Evolutionary conservation across 1,140 invertebrate species (phyloP), one percentile per base, ranked within the genome.

Genomic region (Plectrocnemia conspersa): DNA sequence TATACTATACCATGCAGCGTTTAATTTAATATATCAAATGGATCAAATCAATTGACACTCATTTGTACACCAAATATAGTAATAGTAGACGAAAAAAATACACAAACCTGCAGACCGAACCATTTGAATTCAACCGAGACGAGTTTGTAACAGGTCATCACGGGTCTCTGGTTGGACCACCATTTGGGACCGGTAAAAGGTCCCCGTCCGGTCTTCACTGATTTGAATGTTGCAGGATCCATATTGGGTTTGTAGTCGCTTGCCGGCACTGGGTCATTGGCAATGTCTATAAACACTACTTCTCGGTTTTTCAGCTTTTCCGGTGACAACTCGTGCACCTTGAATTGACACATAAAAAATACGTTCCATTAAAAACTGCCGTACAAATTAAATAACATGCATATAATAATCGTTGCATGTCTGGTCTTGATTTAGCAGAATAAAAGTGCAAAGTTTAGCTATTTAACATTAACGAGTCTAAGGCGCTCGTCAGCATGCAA

Each of bases 131-230:
- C 91, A 55, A 91, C 89, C 41, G 92, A 94, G 46, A 99, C 96
- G 54, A 99, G 76, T 76, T 99, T 99, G 73, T 99, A 99, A 71
- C 91, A 95, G 16, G 93, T 97, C 96, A 99, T 99, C 22, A 97
- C 89, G 13, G 96, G 96, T 40, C 86, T 74, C 5, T 85, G 80
- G 25, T 79, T 79, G 45, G 85, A 80, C 72, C 83, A 85, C 93
- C 94, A 97, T 27, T 86, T 79, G 54, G 82, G 76, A 1, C 86
- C 85, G 47, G 78, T 72, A 29, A 99, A 79, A 16, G 94, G 95
- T 11, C 97, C 97, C 64, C 97, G 82, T 32, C 91, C 92, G 21
- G 95, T 97, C 78, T 97, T 98, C 63, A 81, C 70, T 48, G 94
- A 98, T 66, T 89, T 88, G 70, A 93, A 97, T 68, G 85, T 89